A percentile compares a stretch with the other conserved stretches of the same genome.
Evolutionary conservation across 2,888 invertebrate genomes (phyloP).

Genomic region (Heliconius sara): DNA sequence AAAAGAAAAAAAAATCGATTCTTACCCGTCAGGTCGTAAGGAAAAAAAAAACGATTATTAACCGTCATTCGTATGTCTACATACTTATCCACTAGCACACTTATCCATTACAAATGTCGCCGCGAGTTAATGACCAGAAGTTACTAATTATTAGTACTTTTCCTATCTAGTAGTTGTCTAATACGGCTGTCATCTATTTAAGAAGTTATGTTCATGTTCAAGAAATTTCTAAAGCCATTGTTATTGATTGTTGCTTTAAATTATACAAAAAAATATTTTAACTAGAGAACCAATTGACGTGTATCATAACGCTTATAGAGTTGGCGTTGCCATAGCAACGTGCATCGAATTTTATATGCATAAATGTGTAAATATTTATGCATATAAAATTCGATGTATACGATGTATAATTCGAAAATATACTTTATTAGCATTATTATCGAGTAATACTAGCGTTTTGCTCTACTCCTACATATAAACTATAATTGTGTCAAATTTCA

Average conservation of each 20-base stretch:
- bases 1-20: neutral
- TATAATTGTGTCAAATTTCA: too few species aligned
- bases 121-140: conserved; percentile 34
- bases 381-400: too few species aligned
- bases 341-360: too few species aligned
- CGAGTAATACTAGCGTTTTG: too few species aligned
- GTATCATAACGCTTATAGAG: too few species aligned
- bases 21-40: neutral
- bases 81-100: conserved; percentile 21
- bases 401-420: too few species aligned
- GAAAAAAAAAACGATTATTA: neutral
- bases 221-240: neutral
- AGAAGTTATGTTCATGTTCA: neutral
- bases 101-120: conserved; percentile 27
- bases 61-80: conserved; percentile 21
- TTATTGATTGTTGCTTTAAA: neutral
- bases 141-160: conserved; percentile 32
- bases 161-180: conserved; percentile 24
- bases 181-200: neutral
- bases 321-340: too few species aligned
- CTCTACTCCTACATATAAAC: too few species aligned
- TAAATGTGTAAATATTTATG: too few species aligned
- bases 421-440: too few species aligned
- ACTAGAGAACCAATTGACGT: too few species aligned
- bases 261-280: neutral